Evolutionary conservation across 2,113 vertebrate genomes (phyloP), one percentile per base, ranked within the genome.

Genomic region (Proteles cristata): DNA sequence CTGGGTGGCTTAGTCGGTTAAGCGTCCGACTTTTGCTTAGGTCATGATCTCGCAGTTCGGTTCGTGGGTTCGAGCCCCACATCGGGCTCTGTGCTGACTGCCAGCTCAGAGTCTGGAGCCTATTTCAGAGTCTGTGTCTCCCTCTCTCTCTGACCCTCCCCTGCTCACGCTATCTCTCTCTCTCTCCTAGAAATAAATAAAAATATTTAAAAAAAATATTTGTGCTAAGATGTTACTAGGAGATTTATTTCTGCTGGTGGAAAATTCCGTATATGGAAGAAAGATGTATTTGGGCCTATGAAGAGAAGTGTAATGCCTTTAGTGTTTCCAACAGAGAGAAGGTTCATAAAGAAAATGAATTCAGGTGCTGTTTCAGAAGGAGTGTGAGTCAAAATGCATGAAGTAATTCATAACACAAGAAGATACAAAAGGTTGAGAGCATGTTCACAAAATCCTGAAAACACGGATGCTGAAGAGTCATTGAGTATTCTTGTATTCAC

Each of bases 381-480:
- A 85, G 25, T 61, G 25, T 61, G 53, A 87, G 33, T 92, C 63
- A 83, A 63, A 53, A 83, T 11, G 21, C 16, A 43, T 39, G 43
- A 83, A 77, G 48, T 82, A 63, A 73, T 92, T 87, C 9, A 9
- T 39, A 88, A 66, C 12, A 35, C 48, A 45, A 2, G 35, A 86
- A 23, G 48, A 88, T 16, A 6, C n/a, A 71, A 45, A 63, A 87
- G 69, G 1, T 28, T 63, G 86, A 74, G 43, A 28, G 31, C 45
- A 8, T 35, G 39, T 53, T 92, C 50, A 35, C 94, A 65, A 50
- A 92, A 63, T 8, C 7, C 45, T 10, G 7, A 86, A 12, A 11
- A 4, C 19, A 73, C 11, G 15, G 9, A 28, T 0, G 0, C 19
- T 15, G 31, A 25, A 23, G 50, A 6, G 16, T 55, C 2, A 4